Conservation (phyloP, 2,113 vertebrate genomes). For the Bubo scandiacus region DNA sequence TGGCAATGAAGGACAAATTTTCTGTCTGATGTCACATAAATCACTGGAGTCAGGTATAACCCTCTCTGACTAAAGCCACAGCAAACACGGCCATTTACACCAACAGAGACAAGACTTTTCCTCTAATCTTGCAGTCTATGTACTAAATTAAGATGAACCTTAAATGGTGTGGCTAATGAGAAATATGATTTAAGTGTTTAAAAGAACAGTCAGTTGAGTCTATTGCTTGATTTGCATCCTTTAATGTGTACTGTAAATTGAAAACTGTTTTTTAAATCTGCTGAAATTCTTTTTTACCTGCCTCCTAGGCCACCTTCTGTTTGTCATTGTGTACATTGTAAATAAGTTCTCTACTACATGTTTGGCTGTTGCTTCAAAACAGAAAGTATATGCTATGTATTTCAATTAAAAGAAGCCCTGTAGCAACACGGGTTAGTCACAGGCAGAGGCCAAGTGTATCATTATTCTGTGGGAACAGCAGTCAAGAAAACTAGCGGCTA, state of each 20-base stretch:
- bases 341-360: slow-evolving; percentile 15
- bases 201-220: not conserved
- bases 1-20: not conserved
- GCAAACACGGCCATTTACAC: not conserved
- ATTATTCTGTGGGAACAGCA: slow-evolving; percentile 38
- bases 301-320: too few species aligned
- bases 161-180: not conserved
- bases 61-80: not conserved
- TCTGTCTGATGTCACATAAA: not conserved
- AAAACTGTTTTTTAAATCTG: too few species aligned
- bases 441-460: slow-evolving; percentile 56
- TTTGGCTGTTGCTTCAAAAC: slow-evolving; percentile 56
- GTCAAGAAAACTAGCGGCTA: slow-evolving; percentile 62
- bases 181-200: not conserved
- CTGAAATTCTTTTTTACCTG: too few species aligned
- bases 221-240: not conserved
- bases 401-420: slow-evolving; percentile 69
- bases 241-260: too few species aligned
- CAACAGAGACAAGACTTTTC: not conserved
- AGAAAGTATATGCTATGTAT: slow-evolving; percentile 24
- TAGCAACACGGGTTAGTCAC: slow-evolving; percentile 55
- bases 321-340: not conserved
- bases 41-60: not conserved
- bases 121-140: not conserved
- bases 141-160: not conserved